Conservation (phyloP, 2,888 invertebrate genomes). For the Lochmaea capreae region DNA sequence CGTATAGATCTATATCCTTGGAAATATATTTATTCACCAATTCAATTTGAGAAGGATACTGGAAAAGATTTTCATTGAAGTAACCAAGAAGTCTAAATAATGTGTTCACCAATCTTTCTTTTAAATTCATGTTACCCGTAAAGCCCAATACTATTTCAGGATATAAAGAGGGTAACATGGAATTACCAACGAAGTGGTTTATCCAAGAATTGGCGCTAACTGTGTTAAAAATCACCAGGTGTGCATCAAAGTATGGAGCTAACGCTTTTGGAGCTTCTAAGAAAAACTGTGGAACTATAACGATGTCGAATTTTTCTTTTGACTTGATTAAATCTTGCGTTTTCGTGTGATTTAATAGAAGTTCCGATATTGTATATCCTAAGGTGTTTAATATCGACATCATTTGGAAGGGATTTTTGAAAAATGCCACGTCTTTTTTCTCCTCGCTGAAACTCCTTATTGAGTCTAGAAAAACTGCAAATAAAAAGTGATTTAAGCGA, state of each 20-base stretch:
- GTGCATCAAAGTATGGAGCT: slow-evolving; percentile 60
- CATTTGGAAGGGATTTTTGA: not conserved
- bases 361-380: slow-evolving; percentile 51
- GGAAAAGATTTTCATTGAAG: slow-evolving; percentile 44
- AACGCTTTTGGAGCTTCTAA: slow-evolving; percentile 66
- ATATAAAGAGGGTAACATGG: slow-evolving; percentile 66
- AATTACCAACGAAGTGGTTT: slow-evolving; percentile 66
- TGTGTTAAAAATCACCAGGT: slow-evolving; percentile 63
- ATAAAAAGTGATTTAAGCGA: too few relatives aligned
- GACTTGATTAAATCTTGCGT: slow-evolving; percentile 57
- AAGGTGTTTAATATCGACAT: not conserved
- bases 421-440: not conserved
- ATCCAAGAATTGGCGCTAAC: slow-evolving; percentile 65
- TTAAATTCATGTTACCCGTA: slow-evolving; percentile 66
- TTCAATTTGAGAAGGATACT: slow-evolving; percentile 48
- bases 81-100: slow-evolving; percentile 57
- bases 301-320: slow-evolving; percentile 62
- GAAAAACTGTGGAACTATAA: slow-evolving; percentile 66
- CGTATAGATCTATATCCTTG: slow-evolving; percentile 48
- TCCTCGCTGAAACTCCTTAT: not conserved
- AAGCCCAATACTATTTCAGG: slow-evolving; percentile 64
- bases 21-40: slow-evolving; percentile 53
- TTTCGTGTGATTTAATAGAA: slow-evolving; percentile 51
- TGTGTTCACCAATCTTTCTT: slow-evolving; percentile 68
- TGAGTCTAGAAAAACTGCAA: too few relatives aligned